Evolutionary conservation across 2,888 invertebrate species (phyloP), one percentile per base, ranked within the genome.

Genomic region (Neocrepidodera transversa): DNA sequence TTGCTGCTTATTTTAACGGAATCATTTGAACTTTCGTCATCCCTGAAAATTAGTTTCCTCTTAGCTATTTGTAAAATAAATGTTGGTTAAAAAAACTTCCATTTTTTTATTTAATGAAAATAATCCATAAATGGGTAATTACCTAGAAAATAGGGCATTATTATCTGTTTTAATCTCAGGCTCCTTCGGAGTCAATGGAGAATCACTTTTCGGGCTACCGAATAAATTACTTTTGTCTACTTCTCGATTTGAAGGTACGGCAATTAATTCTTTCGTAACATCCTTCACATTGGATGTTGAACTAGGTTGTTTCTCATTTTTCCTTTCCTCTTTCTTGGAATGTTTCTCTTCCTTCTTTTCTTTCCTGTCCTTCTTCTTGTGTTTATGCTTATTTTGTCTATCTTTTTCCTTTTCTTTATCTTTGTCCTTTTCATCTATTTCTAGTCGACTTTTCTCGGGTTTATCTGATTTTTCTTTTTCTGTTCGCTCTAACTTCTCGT

Each of bases 281-380:
- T 66, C 65, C 32, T 65, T 65, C 1, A 38, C 11, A 32, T 28
- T 55, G 0, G 47, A 26, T 4, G 48, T 51, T 8, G 57, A 32
- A 42, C 17, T 52, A 7, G 63, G 38, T 8, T 36, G 57, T 54
- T 67, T 66, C 11, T 70, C 69, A 10, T 54, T 43, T 56, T 57
- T 65, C 55, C 71, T 71, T 11, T 71, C 69, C 23, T 48, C 65
- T 63, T 70, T 75, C 10, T 54, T 54, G 53, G 71, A 71, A 67
- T 82, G 82, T 82, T 76, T 83, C 66, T 86, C 85, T 75, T 85
- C 85, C 71, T 84, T 84, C 63, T 84, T 84, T 64, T 86, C 85
- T 64, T 77, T 80, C 10, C 60, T 40, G 5, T 84, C 82, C 62
- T 81, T 81, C 65, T 84, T 82, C 68, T 83, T 83, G 65, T 84